These are phyloP conservation scores for Mizuhopecten yessoensis DNA, from an alignment of 1,140 invertebrate genomes.

Conservation along the genomic window DNA sequence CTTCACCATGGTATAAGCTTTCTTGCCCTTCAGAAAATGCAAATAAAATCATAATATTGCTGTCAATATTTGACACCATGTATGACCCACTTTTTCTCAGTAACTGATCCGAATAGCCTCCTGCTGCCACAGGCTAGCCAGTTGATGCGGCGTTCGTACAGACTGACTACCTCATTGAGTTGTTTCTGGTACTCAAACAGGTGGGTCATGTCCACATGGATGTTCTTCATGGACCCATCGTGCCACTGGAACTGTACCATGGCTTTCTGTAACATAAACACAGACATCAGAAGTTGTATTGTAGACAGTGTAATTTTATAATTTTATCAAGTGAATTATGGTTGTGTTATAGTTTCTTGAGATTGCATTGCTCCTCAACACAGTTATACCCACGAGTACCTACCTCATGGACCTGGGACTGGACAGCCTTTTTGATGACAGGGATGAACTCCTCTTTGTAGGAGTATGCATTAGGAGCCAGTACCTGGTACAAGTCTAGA, in stretches of 20 bases:
- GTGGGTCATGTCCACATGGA: constrained; percentile 83
- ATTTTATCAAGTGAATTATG: too few relatives aligned
- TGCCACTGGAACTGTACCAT: constrained; percentile 84
- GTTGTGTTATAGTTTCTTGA: not conserved
- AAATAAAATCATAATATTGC: too few relatives aligned
- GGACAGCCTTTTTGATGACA: constrained; percentile 82
- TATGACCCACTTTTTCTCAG: constrained; percentile 80
- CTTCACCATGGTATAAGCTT: too few relatives aligned
- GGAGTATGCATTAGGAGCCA: constrained; percentile 83
- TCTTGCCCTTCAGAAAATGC: too few relatives aligned
- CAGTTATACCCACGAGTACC: not conserved
- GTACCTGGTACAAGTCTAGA: constrained; percentile 82
- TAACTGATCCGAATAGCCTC: constrained; percentile 82
- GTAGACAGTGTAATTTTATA: too few relatives aligned
- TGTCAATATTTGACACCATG: too few relatives aligned
- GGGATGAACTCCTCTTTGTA: constrained; percentile 83
- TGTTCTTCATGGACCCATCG: constrained; percentile 83
- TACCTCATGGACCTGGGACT: constrained; percentile 84
- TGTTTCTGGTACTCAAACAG: constrained; percentile 84
- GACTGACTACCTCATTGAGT: constrained; percentile 78
- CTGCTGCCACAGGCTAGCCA: constrained; percentile 82
- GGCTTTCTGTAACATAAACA: constrained; percentile 77
- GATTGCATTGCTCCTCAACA: too few relatives aligned
- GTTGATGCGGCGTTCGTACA: constrained; percentile 82
- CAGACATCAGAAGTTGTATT: too few relatives aligned